Conservation (phyloP, 2,113 vertebrate species). For the Prolemur simus region DNA sequence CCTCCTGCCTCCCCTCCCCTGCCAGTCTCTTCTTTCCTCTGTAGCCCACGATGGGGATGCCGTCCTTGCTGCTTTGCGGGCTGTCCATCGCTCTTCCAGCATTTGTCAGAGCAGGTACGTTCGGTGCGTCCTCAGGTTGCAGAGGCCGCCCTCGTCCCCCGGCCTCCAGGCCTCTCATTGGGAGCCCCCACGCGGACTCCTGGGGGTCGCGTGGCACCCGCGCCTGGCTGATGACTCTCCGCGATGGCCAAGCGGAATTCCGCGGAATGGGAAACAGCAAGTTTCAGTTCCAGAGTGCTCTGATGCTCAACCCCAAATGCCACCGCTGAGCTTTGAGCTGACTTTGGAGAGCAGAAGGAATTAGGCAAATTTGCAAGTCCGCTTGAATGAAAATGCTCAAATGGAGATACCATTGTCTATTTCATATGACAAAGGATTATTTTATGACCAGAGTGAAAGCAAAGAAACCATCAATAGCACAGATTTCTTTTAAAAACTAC, state of each 20-base stretch:
- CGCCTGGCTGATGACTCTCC: fast-evolving
- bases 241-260: background rate
- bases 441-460: background rate
- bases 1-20: background rate
- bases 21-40: background rate
- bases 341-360: background rate
- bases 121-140: background rate
- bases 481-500: background rate
- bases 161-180: fast-evolving
- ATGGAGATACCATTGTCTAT: background rate
- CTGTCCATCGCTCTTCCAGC: background rate
- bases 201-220: fast-evolving
- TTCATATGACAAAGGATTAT: background rate
- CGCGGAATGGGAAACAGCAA: fast-evolving
- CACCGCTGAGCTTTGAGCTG: background rate
- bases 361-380: too few species aligned
- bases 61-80: slow-evolving; percentile 6
- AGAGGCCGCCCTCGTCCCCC: fast-evolving
- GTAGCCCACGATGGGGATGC: background rate
- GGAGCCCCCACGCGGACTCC: fast-evolving
- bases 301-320: background rate
- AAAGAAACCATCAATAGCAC: background rate
- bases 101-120: slow-evolving; percentile 45
- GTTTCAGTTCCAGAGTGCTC: too few species aligned
- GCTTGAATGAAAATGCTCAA: background rate